phyloP scores from a whole-genome alignment of 2,888 invertebrate species.

The Isotomurus palustris region DNA sequence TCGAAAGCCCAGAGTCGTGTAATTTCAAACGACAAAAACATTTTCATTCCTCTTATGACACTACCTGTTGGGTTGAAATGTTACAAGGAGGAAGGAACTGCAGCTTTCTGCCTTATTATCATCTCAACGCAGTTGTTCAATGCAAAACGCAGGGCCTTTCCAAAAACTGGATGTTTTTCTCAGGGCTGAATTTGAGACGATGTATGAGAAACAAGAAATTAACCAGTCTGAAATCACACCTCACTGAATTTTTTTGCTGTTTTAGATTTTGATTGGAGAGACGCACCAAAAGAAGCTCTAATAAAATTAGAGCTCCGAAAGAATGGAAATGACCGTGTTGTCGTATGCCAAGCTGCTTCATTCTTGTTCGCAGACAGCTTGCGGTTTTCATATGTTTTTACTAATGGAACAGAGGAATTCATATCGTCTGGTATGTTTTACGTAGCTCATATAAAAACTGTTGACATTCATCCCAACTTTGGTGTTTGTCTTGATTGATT shows the following conservation, averaged over 20 bases:
- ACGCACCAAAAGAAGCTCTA: background rate
- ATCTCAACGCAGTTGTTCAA: slow-evolving; percentile 3
- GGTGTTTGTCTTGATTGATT: no score
- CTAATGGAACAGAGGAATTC: background rate
- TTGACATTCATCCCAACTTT: background rate
- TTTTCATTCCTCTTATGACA: background rate
- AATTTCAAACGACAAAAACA: slow-evolving; percentile 5
- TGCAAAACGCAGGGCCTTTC: slow-evolving; percentile 6
- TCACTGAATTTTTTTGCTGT: background rate
- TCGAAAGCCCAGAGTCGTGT: background rate
- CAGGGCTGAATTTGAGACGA: slow-evolving; percentile 11
- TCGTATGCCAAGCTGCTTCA: background rate
- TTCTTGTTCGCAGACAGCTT: slow-evolving; percentile 2
- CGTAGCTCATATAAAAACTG: background rate
- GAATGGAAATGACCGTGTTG: background rate
- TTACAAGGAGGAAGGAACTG: background rate
- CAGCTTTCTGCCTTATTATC: background rate
- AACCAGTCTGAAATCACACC: no score
- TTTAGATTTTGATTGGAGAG: slow-evolving; percentile 1
- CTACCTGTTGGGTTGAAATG: background rate
- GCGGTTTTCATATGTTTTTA: background rate
- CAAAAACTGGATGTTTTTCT: slow-evolving; percentile 17
- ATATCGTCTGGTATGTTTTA: background rate
- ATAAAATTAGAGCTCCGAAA: background rate
- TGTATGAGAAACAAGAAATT: no score